Evolutionary conservation across 2,113 vertebrate species (phyloP), one percentile per base, ranked within the genome.

Genomic region (Salvator merianae): DNA sequence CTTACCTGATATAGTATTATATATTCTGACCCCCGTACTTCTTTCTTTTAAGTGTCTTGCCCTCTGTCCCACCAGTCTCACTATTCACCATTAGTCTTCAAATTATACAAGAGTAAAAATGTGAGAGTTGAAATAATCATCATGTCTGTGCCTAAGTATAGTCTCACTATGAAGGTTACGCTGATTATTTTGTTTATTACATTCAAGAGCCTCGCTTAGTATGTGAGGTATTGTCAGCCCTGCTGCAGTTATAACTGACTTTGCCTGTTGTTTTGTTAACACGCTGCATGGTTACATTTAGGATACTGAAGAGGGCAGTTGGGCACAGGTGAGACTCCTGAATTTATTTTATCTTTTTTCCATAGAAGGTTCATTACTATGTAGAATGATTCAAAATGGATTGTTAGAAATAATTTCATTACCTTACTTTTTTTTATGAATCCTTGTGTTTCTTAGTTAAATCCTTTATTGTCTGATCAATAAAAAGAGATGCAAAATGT

Each of bases 261-360:
- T 82, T 66, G 50, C 85, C 55, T 95, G 79, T 96, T 93, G 77
- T 96, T 94, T 88, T 93, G 43, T 93, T 95, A 94, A 93, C 96
- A 97, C 84, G 97, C 98, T 94, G 96, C 96, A 16, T 86, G 36
- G 90, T 93, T 93, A 90, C 90, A 43, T 90, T 93, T 95, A 99
- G 98, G 98, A 99, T 90, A 98, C 96, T 94, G 98, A 99, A 95
- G 98, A 99, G 93, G 98, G 98, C 92, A 99, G 98, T 96, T 99
- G 98, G 98, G 98, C 98, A 82, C 98, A 99, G 98, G 98, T 99
- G 97, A 98, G 98, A 89, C 66, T 76, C 53, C n/a, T 0, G 0
- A 30, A 84, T 85, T 47, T 53, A 40, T n/a, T 73, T 4, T 59
- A 43, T 55, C 50, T 13, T 0, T 0, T 0, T 71, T 62, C 38